Base-by-base conservation (phyloP, 2,797 vertebrate genomes). In the Delichon dasypus region DNA sequence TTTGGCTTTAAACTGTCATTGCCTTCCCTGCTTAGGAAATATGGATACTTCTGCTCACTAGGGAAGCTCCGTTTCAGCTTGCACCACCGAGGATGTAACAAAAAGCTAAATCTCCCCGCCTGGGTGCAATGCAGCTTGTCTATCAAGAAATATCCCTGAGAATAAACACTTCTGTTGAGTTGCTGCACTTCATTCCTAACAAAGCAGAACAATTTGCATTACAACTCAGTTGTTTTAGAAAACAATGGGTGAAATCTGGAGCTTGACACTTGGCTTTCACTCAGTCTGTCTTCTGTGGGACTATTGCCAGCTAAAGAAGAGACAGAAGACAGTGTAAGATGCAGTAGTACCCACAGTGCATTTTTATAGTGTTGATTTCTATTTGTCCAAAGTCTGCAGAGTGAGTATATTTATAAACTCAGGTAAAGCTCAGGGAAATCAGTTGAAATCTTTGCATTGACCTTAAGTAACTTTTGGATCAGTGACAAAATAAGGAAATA, bases 181-280 rank as follows among this genome's bases (percentile, higher is more conserved):
- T 80, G 68, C 53, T 89, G 60, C 32, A 68, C 89, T 88, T 87
- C 13, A 65, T 88, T 75, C 65, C 38, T 80, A 89, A 92, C 76
- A 93, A 95, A 92, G 89, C 57, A 74, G 65, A 80, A 77, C 54
- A 91, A 89, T 88, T 85, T 89, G 72, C 78, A 83, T 90, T 75
- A 75, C 44, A 83, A 85, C 66, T 68, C 78, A 57, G 75, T 83
- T 89, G 58, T 89, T 94, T 74, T 45, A 83, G 84, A 88, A 90
- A 72, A 89, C 84, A 94, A 50, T 70, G 47, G 58, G 38, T 50
- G 51, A 92, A 95, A 94, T 85, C 82, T 89, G 85, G 85, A 94
- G 82, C 40, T 64, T 26, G 42, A 70, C 79, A 48, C 62, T 81
- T 90, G 70, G 51, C 48, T 94, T 97, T 94, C 34, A 13, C 26